These are phyloP conservation scores for Chaenogobius annularis DNA, from an alignment of 2,113 vertebrate species.

Conservation along the genomic window DNA sequence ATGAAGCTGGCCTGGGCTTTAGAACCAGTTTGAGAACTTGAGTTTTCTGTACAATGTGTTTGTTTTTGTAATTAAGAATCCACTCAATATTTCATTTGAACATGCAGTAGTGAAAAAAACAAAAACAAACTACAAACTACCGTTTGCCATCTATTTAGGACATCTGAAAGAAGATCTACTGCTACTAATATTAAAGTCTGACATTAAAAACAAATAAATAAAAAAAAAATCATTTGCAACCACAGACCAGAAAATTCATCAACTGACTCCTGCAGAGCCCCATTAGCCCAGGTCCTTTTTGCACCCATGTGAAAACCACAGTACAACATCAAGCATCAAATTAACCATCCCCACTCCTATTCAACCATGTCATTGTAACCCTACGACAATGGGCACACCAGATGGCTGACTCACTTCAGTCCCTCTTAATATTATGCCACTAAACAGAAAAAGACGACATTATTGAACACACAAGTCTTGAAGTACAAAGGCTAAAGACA, in stretches of 20 bases:
- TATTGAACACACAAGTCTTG: constrained; percentile 31
- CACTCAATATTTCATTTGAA: too few species aligned
- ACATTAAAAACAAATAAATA: too few species aligned
- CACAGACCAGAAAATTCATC: background rate
- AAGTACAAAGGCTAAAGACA: constrained; percentile 29
- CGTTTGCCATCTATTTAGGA: too few species aligned
- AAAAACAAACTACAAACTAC: too few species aligned
- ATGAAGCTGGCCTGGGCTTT: too few species aligned
- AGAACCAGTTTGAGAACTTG: too few species aligned
- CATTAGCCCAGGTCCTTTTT: constrained; percentile 38
- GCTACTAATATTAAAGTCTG: too few species aligned
- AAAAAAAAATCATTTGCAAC: too few species aligned
- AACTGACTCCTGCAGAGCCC: constrained; percentile 28
- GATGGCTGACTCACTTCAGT: constrained; percentile 44
- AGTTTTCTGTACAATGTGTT: too few species aligned
- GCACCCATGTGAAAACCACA: constrained; percentile 39
- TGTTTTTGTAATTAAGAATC: too few species aligned
- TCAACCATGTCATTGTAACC: constrained; percentile 41
- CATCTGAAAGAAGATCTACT: too few species aligned
- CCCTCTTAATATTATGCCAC: constrained; percentile 35
- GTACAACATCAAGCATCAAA: constrained; percentile 29
- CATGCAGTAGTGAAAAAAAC: too few species aligned
- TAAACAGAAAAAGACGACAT: constrained; percentile 35
- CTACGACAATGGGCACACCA: constrained; percentile 39
- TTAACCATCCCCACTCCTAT: constrained; percentile 45